These are phyloP conservation scores for Meandrina meandrites DNA, from an alignment of 92 coral and sea anemone genomes.

Conservation along the genomic window DNA sequence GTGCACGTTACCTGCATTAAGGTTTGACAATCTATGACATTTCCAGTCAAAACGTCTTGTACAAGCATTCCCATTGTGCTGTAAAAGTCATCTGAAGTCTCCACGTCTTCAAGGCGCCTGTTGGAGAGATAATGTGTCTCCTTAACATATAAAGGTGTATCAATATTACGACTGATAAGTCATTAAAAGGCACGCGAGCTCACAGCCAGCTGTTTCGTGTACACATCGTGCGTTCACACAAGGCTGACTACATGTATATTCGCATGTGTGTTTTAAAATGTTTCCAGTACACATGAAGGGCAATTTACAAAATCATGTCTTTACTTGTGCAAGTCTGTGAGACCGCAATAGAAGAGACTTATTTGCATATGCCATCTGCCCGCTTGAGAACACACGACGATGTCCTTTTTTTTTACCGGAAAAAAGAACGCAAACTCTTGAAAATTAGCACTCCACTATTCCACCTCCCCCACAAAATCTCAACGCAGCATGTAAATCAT, in stretches of 20 bases:
- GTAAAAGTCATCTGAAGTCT: constrained; percentile 94
- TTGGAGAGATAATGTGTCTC: not conserved
- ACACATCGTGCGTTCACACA: not conserved
- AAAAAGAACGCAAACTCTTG: no score
- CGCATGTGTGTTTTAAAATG: not conserved
- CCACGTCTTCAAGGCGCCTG: constrained; percentile 92
- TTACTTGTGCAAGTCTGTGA: not conserved
- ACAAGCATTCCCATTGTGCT: constrained; percentile 89
- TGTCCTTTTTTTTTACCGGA: no score
- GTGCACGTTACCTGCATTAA: constrained; percentile 71
- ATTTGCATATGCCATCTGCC: not conserved
- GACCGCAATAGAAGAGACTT: not conserved
- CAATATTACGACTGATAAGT: not conserved
- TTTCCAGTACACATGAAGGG: not conserved
- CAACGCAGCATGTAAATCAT: no score
- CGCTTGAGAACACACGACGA: not conserved
- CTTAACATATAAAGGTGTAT: not conserved
- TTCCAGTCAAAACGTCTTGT: constrained; percentile 81
- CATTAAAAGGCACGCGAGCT: not conserved
- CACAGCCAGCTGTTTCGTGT: not conserved
- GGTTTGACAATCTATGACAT: constrained; percentile 79
- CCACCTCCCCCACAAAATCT: no score
- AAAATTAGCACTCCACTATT: no score
- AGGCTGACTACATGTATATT: not conserved
- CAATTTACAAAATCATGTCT: not conserved